phyloP scores from a whole-genome alignment of 2,113 vertebrate species.

The Mormyrus lacerda region DNA sequence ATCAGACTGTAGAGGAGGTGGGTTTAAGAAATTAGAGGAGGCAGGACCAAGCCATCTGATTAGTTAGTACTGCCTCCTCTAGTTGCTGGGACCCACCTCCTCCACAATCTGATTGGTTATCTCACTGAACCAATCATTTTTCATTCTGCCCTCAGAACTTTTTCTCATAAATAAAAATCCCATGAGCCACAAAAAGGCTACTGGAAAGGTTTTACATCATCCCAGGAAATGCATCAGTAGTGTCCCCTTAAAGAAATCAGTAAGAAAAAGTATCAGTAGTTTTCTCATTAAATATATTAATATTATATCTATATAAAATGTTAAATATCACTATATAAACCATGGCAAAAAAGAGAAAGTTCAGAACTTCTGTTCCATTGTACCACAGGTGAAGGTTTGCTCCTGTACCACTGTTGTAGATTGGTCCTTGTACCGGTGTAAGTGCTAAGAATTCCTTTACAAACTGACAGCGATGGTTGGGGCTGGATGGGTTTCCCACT shows the following conservation, averaged over 20 bases:
- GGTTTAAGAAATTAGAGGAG: no score
- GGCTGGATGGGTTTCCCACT: neutral
- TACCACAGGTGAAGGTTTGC: neutral
- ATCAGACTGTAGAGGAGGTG: no score
- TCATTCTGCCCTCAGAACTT: no score
- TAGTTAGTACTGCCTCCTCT: no score
- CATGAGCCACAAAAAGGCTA: slow-evolving; percentile 43
- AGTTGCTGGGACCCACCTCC: no score
- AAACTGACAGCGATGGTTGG: neutral
- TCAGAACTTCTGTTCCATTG: neutral
- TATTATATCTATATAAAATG: slow-evolving; percentile 86
- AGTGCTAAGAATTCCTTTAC: neutral
- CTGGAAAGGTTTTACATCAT: slow-evolving; percentile 46
- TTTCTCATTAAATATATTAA: slow-evolving; percentile 93
- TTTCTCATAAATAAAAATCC: no score
- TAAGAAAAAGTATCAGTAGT: slow-evolving; percentile 52
- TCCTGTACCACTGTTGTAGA: neutral
- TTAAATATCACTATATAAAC: slow-evolving; percentile 76
- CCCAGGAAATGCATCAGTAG: neutral
- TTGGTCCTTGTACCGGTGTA: neutral
- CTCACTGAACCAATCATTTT: no score
- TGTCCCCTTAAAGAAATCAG: slow-evolving; percentile 47
- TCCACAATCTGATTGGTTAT: no score
- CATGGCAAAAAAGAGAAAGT: slow-evolving; percentile 18
- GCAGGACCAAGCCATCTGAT: no score